These are phyloP conservation scores for Oligia fasciuncula DNA, from an alignment of 2,888 invertebrate genomes.

Conservation along the genomic window DNA sequence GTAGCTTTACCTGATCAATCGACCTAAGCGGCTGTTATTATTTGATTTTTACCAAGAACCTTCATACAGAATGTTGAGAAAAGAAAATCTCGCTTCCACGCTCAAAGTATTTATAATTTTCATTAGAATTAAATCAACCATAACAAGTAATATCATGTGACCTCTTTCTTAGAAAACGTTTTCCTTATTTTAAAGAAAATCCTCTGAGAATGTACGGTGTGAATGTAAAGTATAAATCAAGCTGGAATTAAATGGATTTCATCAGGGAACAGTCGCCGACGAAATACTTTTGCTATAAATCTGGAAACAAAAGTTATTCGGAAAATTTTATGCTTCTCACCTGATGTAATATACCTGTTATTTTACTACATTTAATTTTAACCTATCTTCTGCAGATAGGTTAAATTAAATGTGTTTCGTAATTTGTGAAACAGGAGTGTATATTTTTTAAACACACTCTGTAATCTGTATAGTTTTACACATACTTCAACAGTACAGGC, in stretches of 20 bases:
- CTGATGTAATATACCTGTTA: neutral
- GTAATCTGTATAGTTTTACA: no score
- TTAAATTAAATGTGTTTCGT: neutral
- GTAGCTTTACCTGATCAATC: no score
- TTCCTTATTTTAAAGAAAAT: conserved; percentile 47
- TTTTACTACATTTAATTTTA: neutral
- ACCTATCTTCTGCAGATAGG: no score
- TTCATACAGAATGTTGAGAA: neutral
- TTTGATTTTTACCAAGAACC: neutral
- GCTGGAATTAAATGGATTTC: conserved; percentile 40
- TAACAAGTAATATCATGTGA: conserved; percentile 9
- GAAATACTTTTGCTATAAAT: conserved; percentile 55
- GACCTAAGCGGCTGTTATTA: no score
- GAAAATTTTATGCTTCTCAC: conserved; percentile 12
- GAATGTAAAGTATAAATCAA: conserved; percentile 47
- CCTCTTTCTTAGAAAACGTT: conserved; percentile 27
- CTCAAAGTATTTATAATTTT: conserved; percentile 26
- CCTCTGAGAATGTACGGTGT: conserved; percentile 41
- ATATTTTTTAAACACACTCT: neutral
- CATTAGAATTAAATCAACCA: conserved; percentile 46
- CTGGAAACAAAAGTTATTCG: conserved; percentile 30
- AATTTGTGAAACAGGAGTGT: neutral
- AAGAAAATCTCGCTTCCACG: neutral
- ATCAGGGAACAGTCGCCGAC: conserved; percentile 28
- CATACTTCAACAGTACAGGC: no score